Evolutionary conservation across 2,113 vertebrate species (phyloP).

Genomic region (Eubucco bourcierii): DNA sequence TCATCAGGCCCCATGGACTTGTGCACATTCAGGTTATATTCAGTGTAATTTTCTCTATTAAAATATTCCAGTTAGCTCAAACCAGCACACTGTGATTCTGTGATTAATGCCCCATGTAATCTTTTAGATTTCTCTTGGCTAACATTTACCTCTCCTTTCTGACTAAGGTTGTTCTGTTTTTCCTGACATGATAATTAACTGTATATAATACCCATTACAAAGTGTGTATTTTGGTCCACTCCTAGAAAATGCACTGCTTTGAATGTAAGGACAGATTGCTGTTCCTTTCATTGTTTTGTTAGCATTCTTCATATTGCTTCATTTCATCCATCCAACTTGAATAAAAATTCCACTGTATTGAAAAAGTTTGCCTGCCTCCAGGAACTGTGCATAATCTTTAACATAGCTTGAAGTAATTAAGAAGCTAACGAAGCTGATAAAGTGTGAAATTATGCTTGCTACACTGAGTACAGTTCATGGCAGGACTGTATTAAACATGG

Average conservation of each 20-base stretch:
- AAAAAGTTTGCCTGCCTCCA: neutral
- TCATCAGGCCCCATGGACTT: too few relatives aligned
- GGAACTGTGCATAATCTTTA: neutral
- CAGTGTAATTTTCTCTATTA: too few relatives aligned
- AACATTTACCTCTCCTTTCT: neutral
- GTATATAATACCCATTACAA: neutral
- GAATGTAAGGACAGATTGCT: neutral
- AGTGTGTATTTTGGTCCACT: neutral
- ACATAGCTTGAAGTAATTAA: conserved; percentile 42
- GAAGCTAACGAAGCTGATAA: conserved; percentile 23
- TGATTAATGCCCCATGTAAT: neutral
- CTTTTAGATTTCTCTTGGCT: neutral
- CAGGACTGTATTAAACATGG: neutral
- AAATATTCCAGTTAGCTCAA: too few relatives aligned
- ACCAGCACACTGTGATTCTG: too few relatives aligned
- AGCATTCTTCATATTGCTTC: neutral
- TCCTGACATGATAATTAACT: neutral
- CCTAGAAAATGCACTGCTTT: neutral
- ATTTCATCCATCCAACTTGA: neutral
- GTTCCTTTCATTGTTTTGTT: neutral
- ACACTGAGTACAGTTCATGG: neutral
- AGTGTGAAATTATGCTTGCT: conserved; percentile 5
- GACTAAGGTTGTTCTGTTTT: neutral
- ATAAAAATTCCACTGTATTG: neutral
- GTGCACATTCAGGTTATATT: too few relatives aligned